phyloP scores from a whole-genome alignment of 2,797 vertebrate genomes.

The Euthynnus affinis region DNA sequence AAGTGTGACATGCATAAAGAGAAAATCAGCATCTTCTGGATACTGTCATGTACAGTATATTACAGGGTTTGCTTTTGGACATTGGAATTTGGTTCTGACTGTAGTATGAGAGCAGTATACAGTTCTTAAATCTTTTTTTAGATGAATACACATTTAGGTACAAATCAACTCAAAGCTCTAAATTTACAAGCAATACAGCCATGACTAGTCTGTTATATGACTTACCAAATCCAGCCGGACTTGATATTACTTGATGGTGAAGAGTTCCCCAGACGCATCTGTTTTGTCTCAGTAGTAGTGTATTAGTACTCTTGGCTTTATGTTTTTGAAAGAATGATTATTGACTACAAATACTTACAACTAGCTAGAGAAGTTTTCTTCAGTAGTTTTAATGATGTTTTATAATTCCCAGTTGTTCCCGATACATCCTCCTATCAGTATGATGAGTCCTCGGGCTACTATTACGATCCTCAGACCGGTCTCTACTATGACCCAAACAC shows the following conservation, averaged over 20 bases:
- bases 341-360: not conserved
- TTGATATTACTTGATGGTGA: not conserved
- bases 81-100: not conserved
- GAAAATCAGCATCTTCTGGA: not conserved
- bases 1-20: not conserved
- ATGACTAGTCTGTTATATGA: not conserved
- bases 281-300: no score
- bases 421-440: slow-evolving; percentile 98
- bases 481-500: slow-evolving; percentile 98
- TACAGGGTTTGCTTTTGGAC: not conserved
- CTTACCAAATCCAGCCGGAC: not conserved
- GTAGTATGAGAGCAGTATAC: not conserved
- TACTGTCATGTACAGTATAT: not conserved
- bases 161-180: not conserved
- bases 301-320: not conserved
- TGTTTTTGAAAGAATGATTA: not conserved
- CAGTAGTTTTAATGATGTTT: slow-evolving; percentile 12
- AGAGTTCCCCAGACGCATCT: no score
- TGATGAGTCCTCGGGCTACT: slow-evolving; percentile 98
- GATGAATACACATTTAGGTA: not conserved
- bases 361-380: not conserved
- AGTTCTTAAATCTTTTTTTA: not conserved
- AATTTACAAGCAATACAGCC: not conserved
- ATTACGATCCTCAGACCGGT: slow-evolving; percentile 95
- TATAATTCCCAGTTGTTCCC: slow-evolving; percentile 85